A percentile compares a stretch with the other conserved stretches of the same genome.
Evolutionary conservation across 2,113 vertebrate genomes (phyloP).

Genomic region (Microcebus jonahi): DNA sequence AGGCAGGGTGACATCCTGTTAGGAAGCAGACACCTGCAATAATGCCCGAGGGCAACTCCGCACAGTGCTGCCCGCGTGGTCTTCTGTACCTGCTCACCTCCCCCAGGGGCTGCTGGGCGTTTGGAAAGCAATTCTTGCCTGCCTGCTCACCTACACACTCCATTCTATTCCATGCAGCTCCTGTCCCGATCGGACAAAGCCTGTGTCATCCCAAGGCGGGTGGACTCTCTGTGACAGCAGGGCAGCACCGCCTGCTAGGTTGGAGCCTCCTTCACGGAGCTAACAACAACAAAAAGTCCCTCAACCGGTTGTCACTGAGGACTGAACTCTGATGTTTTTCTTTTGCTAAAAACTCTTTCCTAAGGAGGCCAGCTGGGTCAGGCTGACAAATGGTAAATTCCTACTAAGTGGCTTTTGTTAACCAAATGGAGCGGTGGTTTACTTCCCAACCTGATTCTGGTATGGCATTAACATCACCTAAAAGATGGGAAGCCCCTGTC

Average conservation of each 20-base stretch:
- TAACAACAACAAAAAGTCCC: background rate
- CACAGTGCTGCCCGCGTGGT: background rate
- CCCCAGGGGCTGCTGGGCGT: background rate
- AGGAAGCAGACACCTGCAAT: background rate
- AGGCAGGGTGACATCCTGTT: background rate
- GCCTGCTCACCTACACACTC: background rate
- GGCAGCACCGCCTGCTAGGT: background rate
- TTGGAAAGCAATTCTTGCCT: background rate
- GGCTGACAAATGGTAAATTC: no score
- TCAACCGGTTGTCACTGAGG: background rate
- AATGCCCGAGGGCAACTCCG: background rate
- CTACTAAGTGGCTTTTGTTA: no score
- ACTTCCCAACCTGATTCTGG: no score
- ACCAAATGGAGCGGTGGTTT: no score
- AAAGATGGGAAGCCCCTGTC: no score
- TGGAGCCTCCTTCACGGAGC: background rate
- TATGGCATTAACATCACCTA: no score
- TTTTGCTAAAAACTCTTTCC: no score
- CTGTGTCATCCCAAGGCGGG: background rate
- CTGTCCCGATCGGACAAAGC: background rate
- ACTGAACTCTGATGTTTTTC: no score
- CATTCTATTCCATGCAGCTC: accelerated
- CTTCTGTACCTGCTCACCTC: background rate
- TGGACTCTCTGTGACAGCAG: background rate
- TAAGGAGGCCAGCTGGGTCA: no score